These are phyloP conservation scores for Temnothorax curvispinosus DNA, from an alignment of 1,140 invertebrate species.

Conservation along the genomic window DNA sequence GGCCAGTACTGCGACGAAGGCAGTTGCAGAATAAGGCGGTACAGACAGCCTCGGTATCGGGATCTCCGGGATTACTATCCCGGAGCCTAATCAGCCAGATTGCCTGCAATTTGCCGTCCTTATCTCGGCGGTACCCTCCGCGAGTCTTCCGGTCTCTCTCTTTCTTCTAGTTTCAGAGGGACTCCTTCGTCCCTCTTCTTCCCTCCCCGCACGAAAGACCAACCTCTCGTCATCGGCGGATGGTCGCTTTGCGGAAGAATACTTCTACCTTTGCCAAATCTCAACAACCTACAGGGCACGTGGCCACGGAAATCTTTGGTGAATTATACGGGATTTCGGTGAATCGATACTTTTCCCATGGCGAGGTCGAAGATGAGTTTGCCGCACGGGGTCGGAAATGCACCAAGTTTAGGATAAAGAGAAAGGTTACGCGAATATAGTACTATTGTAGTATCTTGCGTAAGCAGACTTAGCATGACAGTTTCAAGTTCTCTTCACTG, in stretches of 20 bases:
- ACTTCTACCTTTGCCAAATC: conserved; percentile 26
- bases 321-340: conserved; percentile 29
- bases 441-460: neutral
- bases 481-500: neutral
- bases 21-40: conserved; percentile 32
- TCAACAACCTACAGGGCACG: neutral
- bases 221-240: conserved; percentile 39
- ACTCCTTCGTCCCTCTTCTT: neutral
- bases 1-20: conserved; percentile 58
- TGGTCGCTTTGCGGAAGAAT: conserved; percentile 63
- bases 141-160: neutral
- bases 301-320: conserved; percentile 23
- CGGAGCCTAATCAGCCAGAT: conserved; percentile 83
- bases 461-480: neutral
- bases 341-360: conserved; percentile 28
- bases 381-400: neutral
- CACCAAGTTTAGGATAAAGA: conserved; percentile 16
- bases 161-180: neutral
- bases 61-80: conserved; percentile 78
- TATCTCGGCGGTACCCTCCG: conserved; percentile 65
- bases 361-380: neutral
- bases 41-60: conserved; percentile 56
- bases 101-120: conserved; percentile 82
- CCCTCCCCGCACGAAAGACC: neutral
- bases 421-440: neutral